Conservation (phyloP, 2,888 invertebrate species). For the Phanerotoma sp. region DNA sequence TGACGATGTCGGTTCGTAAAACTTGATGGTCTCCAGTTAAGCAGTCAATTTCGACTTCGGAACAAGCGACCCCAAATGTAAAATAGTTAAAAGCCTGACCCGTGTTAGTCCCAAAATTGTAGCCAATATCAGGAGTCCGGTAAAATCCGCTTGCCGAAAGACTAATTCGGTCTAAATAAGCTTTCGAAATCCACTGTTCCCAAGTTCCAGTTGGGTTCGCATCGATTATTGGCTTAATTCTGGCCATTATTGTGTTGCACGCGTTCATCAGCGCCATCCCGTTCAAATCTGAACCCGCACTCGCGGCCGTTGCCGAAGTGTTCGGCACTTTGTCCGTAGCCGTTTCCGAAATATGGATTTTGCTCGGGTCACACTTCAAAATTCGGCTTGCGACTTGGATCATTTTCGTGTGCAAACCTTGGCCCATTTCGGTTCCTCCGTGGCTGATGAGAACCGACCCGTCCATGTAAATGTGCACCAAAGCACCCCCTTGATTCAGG, state of each 20-base stretch:
- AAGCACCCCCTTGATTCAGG: slow-evolving; percentile 84
- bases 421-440: slow-evolving; percentile 97
- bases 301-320: slow-evolving; percentile 86
- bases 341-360: slow-evolving; percentile 81
- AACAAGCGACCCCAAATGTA: slow-evolving; percentile 82
- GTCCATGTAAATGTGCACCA: slow-evolving; percentile 83
- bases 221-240: slow-evolving; percentile 74
- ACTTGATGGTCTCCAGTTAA: slow-evolving; percentile 92
- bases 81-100: slow-evolving; percentile 82
- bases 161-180: slow-evolving; percentile 76
- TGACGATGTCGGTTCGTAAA: slow-evolving; percentile 87
- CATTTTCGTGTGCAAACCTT: slow-evolving; percentile 95
- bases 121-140: slow-evolving; percentile 73
- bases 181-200: slow-evolving; percentile 80
- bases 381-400: slow-evolving; percentile 82
- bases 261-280: slow-evolving; percentile 89
- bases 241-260: slow-evolving; percentile 71
- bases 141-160: slow-evolving; percentile 84
- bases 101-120: slow-evolving; percentile 68
- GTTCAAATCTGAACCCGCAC: slow-evolving; percentile 85
- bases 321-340: slow-evolving; percentile 91
- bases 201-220: slow-evolving; percentile 77
- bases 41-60: slow-evolving; percentile 92
- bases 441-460: slow-evolving; percentile 87
- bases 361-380: slow-evolving; percentile 69